Evolutionary conservation across 2,888 invertebrate species (phyloP).

Genomic region (Rambutsinella grinnellia): DNA sequence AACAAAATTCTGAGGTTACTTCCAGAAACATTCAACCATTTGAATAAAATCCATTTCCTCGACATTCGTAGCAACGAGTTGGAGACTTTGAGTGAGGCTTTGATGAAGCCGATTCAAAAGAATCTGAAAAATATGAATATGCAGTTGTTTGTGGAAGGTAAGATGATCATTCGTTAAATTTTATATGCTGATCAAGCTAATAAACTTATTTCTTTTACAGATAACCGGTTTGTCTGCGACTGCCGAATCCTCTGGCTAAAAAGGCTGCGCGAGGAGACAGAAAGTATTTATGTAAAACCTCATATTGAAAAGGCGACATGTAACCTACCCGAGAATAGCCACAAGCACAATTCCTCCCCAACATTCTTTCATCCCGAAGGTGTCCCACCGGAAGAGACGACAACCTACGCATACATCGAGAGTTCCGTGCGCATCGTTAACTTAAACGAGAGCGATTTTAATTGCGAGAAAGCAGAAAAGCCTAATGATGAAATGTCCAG

Average conservation of each 20-base stretch:
- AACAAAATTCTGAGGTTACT: constrained; percentile 82
- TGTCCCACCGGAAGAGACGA: constrained; percentile 56
- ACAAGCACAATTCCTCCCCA: constrained; percentile 7
- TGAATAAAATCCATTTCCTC: constrained; percentile 79
- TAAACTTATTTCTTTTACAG: constrained; percentile 72
- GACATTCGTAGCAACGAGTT: constrained; percentile 84
- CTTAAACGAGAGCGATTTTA: constrained; percentile 55
- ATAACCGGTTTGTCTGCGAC: constrained; percentile 86
- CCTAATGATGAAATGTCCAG: background rate
- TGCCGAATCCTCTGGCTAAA: constrained; percentile 87
- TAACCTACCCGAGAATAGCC: constrained; percentile 37
- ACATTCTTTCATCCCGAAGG: constrained; percentile 5
- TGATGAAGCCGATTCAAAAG: constrained; percentile 82
- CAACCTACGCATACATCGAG: constrained; percentile 58
- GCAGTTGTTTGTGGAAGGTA: constrained; percentile 83
- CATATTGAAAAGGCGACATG: constrained; percentile 52
- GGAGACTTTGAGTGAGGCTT: constrained; percentile 82
- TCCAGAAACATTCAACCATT: constrained; percentile 80
- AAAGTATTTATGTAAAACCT: constrained; percentile 50
- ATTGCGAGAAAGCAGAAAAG: constrained; percentile 25
- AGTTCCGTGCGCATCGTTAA: constrained; percentile 49
- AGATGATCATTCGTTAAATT: constrained; percentile 68
- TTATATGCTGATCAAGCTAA: background rate
- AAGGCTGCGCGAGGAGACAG: constrained; percentile 80
- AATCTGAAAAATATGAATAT: constrained; percentile 82